Evolutionary conservation across 2,888 invertebrate species (phyloP), one percentile per base, ranked within the genome.

Genomic region (Cheilosia vulpina): DNA sequence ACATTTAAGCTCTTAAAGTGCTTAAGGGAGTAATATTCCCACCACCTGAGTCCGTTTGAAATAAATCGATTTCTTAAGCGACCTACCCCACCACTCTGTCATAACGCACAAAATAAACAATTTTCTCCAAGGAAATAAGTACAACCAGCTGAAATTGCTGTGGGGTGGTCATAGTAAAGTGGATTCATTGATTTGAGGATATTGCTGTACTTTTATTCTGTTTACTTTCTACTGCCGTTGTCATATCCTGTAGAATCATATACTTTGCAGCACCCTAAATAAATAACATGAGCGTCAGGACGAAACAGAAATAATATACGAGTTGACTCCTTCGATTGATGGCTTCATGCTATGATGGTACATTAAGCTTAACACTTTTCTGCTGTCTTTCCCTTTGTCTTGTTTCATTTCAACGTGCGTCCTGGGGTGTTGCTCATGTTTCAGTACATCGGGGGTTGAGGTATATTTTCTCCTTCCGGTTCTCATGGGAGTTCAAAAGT

Each of bases 271-370:
- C 34, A 55, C 21, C 60, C 53, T 69, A 62, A 77, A 62, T 77
- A 77, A 77, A 77, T 76, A 76, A 76, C 68, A 19, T 52, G 60
- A 58, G 55, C 60, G 68, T 41, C 57, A 27, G 55, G 41, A 34
- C 21, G 15, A 31, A 34, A 19, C 45, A 47, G 52, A 52, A 43
- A 21, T 11, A 38, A 60, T 68, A 69, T 75, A 79, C 68, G 72
- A 69, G 73, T 73, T 73, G 83, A 79, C 63, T 58, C 79, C 63
- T 78, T 69, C 79, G 83, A 84, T 75, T 79, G 83, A 84, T 84
- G 79, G 69, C 68, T 75, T 84, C 73, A 84, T 75, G 73, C 73
- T 79, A 79, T 31, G 68, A 79, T 31, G 68, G 21, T 69, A 65
- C 83, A 73, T 84, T 84, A 65, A 79, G 73, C 69, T 75, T 79